A percentile compares a stretch with the other conserved stretches of the same genome.
phyloP scores from a whole-genome alignment of 2,888 invertebrate genomes.

The Tineola bisselliella region DNA sequence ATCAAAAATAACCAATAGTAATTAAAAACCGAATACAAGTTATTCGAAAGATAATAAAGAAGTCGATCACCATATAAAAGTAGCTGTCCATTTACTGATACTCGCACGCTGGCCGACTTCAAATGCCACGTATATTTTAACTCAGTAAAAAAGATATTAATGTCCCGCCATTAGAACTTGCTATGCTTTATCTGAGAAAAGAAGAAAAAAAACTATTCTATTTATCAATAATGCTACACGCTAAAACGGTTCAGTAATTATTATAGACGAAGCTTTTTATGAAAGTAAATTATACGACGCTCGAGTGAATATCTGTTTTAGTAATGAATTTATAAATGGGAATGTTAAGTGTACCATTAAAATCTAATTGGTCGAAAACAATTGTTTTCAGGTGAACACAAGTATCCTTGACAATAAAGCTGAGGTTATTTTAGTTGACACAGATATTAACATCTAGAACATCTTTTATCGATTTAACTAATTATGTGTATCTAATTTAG shows the following conservation, averaged over 20 bases:
- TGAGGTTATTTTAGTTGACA: background rate
- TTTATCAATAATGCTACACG: constrained; percentile 25
- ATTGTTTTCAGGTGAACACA: constrained; percentile 20
- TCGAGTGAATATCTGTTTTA: constrained; percentile 24
- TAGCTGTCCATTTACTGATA: constrained; percentile 25
- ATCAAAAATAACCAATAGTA: background rate
- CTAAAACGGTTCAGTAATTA: constrained; percentile 21
- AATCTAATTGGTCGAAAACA: constrained; percentile 34
- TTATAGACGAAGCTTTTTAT: constrained; percentile 16
- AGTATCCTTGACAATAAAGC: background rate
- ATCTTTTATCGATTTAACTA: background rate
- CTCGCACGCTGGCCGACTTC: constrained; percentile 17
- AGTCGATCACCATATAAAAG: constrained; percentile 9
- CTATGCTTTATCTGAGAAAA: constrained; percentile 23
- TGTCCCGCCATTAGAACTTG: constrained; percentile 33
- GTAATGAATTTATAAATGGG: constrained; percentile 34
- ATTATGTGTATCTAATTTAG: too few species aligned
- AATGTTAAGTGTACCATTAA: constrained; percentile 24
- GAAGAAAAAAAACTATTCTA: constrained; percentile 25
- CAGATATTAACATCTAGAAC: background rate
- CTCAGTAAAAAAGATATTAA: constrained; percentile 35
- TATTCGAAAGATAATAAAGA: constrained; percentile 1
- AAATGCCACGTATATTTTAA: constrained; percentile 40
- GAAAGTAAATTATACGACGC: constrained; percentile 35
- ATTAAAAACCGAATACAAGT: background rate